Evolutionary conservation across 2,797 vertebrate species (phyloP).

Genomic region (Tenualosa ilisha): DNA sequence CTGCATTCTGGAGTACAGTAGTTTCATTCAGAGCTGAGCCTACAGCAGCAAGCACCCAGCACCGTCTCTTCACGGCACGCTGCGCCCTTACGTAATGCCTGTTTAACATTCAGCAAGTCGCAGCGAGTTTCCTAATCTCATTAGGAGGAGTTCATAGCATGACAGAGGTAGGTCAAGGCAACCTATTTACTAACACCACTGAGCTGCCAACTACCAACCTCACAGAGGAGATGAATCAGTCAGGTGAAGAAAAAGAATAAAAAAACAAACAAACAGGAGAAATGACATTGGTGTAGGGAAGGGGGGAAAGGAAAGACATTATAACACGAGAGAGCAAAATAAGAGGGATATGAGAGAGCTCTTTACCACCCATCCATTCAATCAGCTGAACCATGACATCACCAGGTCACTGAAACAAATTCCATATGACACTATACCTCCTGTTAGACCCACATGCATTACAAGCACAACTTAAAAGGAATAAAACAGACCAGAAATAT

Average conservation of each 20-base stretch:
- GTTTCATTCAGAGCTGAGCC: neutral
- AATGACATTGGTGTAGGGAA: neutral
- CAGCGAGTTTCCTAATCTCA: slow-evolving; percentile 40
- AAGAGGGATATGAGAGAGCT: too few species aligned
- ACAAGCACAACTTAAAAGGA: too few species aligned
- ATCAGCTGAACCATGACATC: too few species aligned
- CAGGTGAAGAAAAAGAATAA: neutral
- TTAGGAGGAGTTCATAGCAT: slow-evolving; percentile 32
- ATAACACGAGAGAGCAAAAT: too few species aligned
- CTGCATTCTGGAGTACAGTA: neutral
- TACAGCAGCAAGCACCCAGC: neutral
- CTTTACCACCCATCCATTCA: too few species aligned
- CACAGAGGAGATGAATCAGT: neutral
- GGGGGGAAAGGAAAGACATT: neutral
- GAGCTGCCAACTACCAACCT: slow-evolving; percentile 41
- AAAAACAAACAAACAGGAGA: neutral
- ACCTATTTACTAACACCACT: slow-evolving; percentile 41
- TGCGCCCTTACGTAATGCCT: slow-evolving; percentile 43
- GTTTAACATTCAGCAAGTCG: slow-evolving; percentile 49
- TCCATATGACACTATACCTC: too few species aligned
- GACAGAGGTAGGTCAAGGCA: slow-evolving; percentile 34
- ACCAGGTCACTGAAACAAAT: too few species aligned
- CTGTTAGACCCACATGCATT: too few species aligned
- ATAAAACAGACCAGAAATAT: neutral
- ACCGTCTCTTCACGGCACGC: neutral